Percentiles rank a stretch among this genome's conserved stretches.
Evolutionary conservation across 2,888 invertebrate species (phyloP).

Genomic region (Caenorhabditis sp.): DNA sequence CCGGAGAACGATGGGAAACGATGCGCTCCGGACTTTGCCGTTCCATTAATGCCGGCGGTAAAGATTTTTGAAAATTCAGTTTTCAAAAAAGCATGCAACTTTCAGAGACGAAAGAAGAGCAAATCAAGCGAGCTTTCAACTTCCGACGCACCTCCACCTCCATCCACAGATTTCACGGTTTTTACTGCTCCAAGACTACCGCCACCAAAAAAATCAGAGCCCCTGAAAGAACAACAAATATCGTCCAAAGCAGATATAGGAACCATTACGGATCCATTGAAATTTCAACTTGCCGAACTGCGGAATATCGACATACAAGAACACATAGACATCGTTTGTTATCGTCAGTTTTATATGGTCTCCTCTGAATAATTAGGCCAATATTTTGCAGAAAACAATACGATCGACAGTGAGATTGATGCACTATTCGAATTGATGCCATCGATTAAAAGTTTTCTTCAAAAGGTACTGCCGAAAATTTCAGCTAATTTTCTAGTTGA

Average conservation of each 20-base stretch:
- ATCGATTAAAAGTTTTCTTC: constrained; percentile 27
- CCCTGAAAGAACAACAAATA: background rate
- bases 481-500: constrained; percentile 16
- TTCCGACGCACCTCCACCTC: background rate
- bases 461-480: constrained; percentile 26
- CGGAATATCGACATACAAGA: constrained; percentile 16
- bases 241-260: constrained; percentile 6
- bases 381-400: constrained; percentile 34
- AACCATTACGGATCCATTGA: constrained; percentile 25
- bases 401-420: constrained; percentile 46
- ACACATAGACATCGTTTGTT: constrained; percentile 19
- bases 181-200: background rate
- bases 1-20: constrained; percentile 65
- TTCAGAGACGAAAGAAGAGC: constrained; percentile 46
- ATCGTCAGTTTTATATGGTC: constrained; percentile 34
- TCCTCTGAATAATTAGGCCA: background rate
- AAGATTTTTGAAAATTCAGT: background rate
- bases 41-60: constrained; percentile 54
- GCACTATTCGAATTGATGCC: constrained; percentile 63
- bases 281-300: constrained; percentile 31
- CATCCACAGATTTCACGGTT: background rate
- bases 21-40: constrained; percentile 56
- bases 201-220: background rate
- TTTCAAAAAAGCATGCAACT: too few relatives aligned
- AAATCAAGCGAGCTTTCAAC: background rate